Evolutionary conservation across 2,113 vertebrate genomes (phyloP), one percentile per base, ranked within the genome.

Genomic region (Pongo pygmaeus): DNA sequence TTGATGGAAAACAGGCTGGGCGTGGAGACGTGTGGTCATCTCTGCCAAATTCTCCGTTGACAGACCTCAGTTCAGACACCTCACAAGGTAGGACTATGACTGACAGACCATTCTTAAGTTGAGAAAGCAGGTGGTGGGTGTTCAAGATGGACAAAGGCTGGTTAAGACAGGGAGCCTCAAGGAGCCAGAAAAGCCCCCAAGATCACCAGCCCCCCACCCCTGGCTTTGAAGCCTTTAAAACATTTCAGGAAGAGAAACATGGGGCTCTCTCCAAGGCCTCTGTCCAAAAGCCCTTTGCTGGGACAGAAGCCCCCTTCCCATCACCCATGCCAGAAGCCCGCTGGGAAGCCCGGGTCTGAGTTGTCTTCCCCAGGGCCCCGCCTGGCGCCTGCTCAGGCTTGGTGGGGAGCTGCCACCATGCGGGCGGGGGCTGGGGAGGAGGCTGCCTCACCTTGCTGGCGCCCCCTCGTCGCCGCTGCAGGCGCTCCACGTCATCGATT

Each of bases 401-500:
- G n/a, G 30, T 5, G 38, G 7, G 57, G 23, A 48, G 1, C 23
- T 0, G n/a, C 48, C 10, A 0, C 20, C 3, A 0, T 0, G 0
- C 0, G 8, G 0, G 52, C 18, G 27, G 61, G 2, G 61, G 61
- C 12, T 8, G 23, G 3, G 57, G 13, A 10, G 12, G 40, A 43
- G 5, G 20, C 0, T 14, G 55, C 96, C 99, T 98, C 98, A 99
- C 99, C 99, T 99, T 99, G 98, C 94, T 98, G 74, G 98, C 98
- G 23, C 97, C 98, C 25, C 98, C 99, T 84, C 99, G 99, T 83
- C 99, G 99, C 96, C 99, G 98, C 98, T 99, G 99, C 67, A 99
- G 99, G 77, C 99, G 99, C 90, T 99, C 99, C 16, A 99, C 99
- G 0, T 99, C 99, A 32, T 99, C 99, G 7, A 99, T 99, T 97